Conservation (phyloP, 2,888 invertebrate species). For the Cenopis cana region DNA sequence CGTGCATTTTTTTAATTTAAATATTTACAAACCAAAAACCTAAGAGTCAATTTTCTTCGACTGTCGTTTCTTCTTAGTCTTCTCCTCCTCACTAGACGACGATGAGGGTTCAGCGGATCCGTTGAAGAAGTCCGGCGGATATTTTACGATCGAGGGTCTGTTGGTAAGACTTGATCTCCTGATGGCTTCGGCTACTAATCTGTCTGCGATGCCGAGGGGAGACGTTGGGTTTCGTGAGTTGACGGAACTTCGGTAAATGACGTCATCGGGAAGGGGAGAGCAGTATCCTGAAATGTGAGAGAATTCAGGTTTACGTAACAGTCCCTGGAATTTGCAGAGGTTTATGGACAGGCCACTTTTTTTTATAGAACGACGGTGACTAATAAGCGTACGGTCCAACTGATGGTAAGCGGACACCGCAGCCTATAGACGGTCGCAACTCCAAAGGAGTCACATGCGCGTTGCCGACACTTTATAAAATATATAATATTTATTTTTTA, state of each 20-base stretch:
- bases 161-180: constrained; percentile 73
- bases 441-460: too few relatives aligned
- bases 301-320: constrained; percentile 16
- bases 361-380: too few relatives aligned
- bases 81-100: constrained; percentile 73
- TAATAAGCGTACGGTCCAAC: too few relatives aligned
- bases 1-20: neutral
- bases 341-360: too few relatives aligned
- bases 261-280: constrained; percentile 61
- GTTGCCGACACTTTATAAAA: too few relatives aligned
- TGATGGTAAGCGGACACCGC: too few relatives aligned
- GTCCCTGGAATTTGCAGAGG: too few relatives aligned
- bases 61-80: constrained; percentile 47
- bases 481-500: too few relatives aligned
- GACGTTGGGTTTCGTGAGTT: constrained; percentile 57
- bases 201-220: constrained; percentile 69
- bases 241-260: constrained; percentile 60
- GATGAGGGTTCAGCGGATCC: constrained; percentile 67
- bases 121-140: constrained; percentile 75
- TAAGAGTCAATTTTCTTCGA: constrained; percentile 48
- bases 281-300: constrained; percentile 65
- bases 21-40: constrained; percentile 47
- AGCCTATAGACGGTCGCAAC: too few relatives aligned
- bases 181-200: constrained; percentile 75
- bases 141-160: constrained; percentile 71